These are phyloP conservation scores for Acomys russatus DNA, from an alignment of 2,797 vertebrate genomes.

Conservation along the genomic window DNA sequence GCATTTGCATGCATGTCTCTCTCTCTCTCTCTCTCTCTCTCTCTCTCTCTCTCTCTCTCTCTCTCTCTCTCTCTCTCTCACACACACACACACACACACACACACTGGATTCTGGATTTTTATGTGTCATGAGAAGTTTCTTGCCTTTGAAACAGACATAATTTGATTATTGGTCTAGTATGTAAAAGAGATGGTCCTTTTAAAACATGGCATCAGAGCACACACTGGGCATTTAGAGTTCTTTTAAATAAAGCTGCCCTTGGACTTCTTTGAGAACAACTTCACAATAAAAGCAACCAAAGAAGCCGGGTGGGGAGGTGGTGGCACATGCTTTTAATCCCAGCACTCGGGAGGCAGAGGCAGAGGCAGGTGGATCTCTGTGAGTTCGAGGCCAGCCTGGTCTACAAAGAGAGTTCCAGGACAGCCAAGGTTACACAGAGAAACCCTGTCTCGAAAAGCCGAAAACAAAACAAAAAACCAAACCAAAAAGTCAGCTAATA, in stretches of 20 bases:
- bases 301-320: not conserved
- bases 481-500: not conserved
- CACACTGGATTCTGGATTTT: not conserved
- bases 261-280: not conserved
- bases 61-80: too few relatives aligned
- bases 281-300: not conserved
- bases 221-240: not conserved
- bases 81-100: not conserved
- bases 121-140: not conserved
- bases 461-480: too few relatives aligned
- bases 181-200: not conserved
- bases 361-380: too few relatives aligned
- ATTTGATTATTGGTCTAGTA: not conserved
- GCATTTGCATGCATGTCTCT: too few relatives aligned
- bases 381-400: too few relatives aligned
- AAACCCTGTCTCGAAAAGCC: too few relatives aligned
- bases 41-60: too few relatives aligned
- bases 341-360: too few relatives aligned
- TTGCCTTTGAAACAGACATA: conserved; percentile 46
- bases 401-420: too few relatives aligned
- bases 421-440: too few relatives aligned
- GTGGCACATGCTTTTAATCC: too few relatives aligned
- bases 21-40: too few relatives aligned
- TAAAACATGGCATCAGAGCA: not conserved
- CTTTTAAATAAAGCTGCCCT: not conserved